Conservation (phyloP, 1,140 invertebrate species). For the Brachystomella parvula region DNA sequence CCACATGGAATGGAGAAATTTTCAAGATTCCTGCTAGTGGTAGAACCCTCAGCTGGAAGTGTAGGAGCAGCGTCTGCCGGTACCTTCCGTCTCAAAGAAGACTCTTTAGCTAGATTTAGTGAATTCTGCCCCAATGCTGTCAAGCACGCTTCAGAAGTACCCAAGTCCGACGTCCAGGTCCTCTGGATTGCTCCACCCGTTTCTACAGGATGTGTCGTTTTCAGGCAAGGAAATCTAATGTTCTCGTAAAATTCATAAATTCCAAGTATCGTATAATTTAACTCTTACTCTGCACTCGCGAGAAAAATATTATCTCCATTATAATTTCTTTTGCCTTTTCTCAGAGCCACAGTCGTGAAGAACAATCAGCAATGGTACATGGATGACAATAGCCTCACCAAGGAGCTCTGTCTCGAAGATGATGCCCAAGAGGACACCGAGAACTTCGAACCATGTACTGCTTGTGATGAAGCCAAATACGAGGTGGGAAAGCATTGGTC, state of each 20-base stretch:
- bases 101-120: conserved; percentile 45
- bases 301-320: background rate
- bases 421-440: conserved; percentile 46
- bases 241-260: background rate
- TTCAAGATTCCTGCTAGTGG: conserved; percentile 48
- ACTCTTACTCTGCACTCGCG: background rate
- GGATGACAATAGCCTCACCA: conserved; percentile 74
- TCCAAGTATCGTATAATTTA: background rate
- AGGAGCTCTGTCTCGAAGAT: conserved; percentile 69
- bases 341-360: conserved; percentile 80
- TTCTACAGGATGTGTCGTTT: conserved; percentile 49
- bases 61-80: conserved; percentile 34
- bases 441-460: conserved; percentile 57
- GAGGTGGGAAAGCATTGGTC: conserved; percentile 58
- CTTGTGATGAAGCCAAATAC: conserved; percentile 86
- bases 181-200: conserved; percentile 50
- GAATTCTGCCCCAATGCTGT: conserved; percentile 50
- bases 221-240: conserved; percentile 42
- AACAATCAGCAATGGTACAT: conserved; percentile 74
- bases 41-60: conserved; percentile 39
- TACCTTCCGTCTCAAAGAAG: conserved; percentile 43
- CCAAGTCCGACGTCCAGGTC: conserved; percentile 50
- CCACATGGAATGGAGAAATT: conserved; percentile 48
- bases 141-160: conserved; percentile 47
- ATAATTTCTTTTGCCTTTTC: conserved; percentile 30